Conservation (phyloP, 2,888 invertebrate species). For the Eustalomyia histrio region DNA sequence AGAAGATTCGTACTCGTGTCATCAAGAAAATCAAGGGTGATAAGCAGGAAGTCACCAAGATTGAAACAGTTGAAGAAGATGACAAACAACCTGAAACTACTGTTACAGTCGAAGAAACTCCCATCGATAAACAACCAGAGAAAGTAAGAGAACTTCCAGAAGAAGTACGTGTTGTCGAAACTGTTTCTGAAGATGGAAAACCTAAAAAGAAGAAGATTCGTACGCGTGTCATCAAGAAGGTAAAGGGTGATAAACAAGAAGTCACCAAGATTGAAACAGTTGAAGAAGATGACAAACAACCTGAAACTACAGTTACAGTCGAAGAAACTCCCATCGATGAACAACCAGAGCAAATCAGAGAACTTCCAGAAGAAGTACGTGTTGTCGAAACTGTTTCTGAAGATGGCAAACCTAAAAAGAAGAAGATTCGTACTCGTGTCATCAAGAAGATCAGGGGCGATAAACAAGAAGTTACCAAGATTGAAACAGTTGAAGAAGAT, state of each 20-base stretch:
- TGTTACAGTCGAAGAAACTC: constrained; percentile 11
- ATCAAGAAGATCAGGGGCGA: constrained; percentile 23
- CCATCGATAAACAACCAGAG: constrained; percentile 10
- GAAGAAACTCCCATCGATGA: constrained; percentile 11
- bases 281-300: constrained; percentile 20
- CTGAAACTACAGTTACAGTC: constrained; percentile 21
- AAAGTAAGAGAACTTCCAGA: constrained; percentile 11
- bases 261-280: constrained; percentile 68
- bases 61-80: constrained; percentile 29
- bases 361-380: constrained; percentile 17
- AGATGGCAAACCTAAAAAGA: constrained; percentile 20
- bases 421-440: constrained; percentile 19
- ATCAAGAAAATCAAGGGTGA: constrained; percentile 23
- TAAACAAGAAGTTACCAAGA: constrained; percentile 29
- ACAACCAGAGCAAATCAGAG: background rate
- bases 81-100: constrained; percentile 20
- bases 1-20: constrained; percentile 21
- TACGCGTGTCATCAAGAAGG: constrained; percentile 68
- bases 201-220: constrained; percentile 48
- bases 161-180: constrained; percentile 15
- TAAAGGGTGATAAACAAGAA: constrained; percentile 68
- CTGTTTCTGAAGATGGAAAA: constrained; percentile 60
- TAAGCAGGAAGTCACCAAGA: constrained; percentile 26
- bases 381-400: constrained; percentile 15
- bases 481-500: constrained; percentile 30